phyloP scores from a whole-genome alignment of 2,888 invertebrate species.

The Selenia dentaria region DNA sequence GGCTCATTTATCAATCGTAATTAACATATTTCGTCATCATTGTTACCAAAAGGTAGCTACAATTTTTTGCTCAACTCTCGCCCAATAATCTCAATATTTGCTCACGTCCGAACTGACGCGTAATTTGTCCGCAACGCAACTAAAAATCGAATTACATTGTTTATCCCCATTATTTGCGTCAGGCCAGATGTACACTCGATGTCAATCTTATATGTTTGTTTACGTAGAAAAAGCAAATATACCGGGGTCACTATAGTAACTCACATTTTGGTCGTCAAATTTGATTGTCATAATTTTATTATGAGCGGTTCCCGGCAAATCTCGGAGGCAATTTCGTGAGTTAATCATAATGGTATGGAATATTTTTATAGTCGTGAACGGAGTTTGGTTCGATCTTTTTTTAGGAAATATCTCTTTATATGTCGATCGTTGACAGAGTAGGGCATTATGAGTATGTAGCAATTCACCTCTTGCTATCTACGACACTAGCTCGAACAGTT shows the following conservation, averaged over 20 bases:
- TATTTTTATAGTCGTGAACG: slow-evolving; percentile 25
- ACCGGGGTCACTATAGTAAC: slow-evolving; percentile 68
- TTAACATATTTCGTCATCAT: too few relatives aligned
- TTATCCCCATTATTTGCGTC: slow-evolving; percentile 81
- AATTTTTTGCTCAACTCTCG: neutral
- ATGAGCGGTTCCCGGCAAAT: slow-evolving; percentile 45
- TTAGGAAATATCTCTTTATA: neutral
- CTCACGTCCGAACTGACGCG: slow-evolving; percentile 40
- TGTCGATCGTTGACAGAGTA: too few relatives aligned
- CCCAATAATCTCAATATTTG: slow-evolving; percentile 16
- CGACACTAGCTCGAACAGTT: too few relatives aligned
- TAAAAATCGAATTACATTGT: slow-evolving; percentile 80
- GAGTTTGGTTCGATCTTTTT: slow-evolving; percentile 10
- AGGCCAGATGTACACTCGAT: slow-evolving; percentile 81
- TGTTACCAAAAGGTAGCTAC: too few relatives aligned
- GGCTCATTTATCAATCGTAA: too few relatives aligned
- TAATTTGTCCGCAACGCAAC: slow-evolving; percentile 68
- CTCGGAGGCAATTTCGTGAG: slow-evolving; percentile 49
- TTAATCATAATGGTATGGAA: slow-evolving; percentile 36
- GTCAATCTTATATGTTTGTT: slow-evolving; percentile 81
- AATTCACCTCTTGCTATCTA: too few relatives aligned
- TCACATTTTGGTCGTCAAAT: slow-evolving; percentile 65
- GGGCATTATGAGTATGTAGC: too few relatives aligned
- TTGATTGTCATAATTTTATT: slow-evolving; percentile 75
- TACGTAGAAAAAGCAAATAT: slow-evolving; percentile 81